phyloP scores from a whole-genome alignment of 1,140 invertebrate genomes.

The Drosophila ironensis region DNA sequence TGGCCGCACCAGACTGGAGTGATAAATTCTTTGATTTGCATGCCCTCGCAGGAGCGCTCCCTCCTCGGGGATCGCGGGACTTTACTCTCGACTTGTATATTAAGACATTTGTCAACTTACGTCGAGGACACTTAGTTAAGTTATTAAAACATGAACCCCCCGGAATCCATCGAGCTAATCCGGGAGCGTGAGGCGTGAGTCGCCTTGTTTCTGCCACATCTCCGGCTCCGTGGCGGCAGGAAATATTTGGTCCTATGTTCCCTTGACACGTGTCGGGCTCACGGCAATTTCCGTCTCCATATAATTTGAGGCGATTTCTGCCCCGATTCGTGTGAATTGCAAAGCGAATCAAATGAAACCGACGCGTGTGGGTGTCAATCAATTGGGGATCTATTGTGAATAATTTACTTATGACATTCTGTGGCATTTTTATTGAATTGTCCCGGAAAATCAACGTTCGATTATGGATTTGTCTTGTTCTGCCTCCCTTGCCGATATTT shows the following conservation, averaged over 20 bases:
- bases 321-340: conserved; percentile 46
- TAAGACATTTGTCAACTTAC: conserved; percentile 74
- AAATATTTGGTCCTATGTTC: neutral
- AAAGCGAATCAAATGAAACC: conserved; percentile 59
- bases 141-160: conserved; percentile 52
- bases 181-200: neutral
- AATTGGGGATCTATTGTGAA: conserved; percentile 66
- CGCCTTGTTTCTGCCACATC: neutral
- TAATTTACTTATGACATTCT: conserved; percentile 74
- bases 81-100: too few relatives aligned
- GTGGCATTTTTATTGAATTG: conserved; percentile 66
- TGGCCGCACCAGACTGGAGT: conserved; percentile 46
- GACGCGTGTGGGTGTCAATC: conserved; percentile 73
- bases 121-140: conserved; percentile 62
- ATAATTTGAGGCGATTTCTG: conserved; percentile 50
- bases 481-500: conserved; percentile 4
- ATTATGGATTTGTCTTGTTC: neutral
- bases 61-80: conserved; percentile 30
- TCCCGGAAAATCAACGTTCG: neutral
- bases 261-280: conserved; percentile 51
- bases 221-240: neutral
- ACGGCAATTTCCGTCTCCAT: conserved; percentile 39
- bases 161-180: conserved; percentile 21
- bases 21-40: conserved; percentile 65
- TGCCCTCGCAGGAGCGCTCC: conserved; percentile 29